phyloP scores from a whole-genome alignment of 2,113 vertebrate species.

The Theropithecus gelada region DNA sequence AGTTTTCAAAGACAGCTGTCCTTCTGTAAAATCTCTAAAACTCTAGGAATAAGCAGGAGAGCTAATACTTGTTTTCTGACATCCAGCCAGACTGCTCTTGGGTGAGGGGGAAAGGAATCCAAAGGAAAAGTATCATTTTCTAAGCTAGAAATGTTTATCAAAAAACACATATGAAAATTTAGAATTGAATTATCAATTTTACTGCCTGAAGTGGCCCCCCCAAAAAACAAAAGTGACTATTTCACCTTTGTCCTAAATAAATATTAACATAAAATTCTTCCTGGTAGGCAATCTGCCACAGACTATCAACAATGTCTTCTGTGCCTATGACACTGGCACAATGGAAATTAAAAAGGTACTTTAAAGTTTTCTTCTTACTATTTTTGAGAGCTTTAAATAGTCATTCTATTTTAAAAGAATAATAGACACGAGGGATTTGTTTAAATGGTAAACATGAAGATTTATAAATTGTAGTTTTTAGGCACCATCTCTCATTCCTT shows the following conservation, averaged over 20 bases:
- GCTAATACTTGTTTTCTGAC: background rate
- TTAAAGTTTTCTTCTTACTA: background rate
- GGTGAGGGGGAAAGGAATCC: background rate
- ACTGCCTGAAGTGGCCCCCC: background rate
- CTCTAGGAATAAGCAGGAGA: background rate
- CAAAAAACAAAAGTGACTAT: background rate
- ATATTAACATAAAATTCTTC: background rate
- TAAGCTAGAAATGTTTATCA: background rate
- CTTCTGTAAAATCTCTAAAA: background rate
- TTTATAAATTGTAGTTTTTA: background rate
- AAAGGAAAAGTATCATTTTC: background rate
- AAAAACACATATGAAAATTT: background rate
- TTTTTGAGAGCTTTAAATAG: background rate
- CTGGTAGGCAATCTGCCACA: background rate
- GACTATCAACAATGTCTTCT: background rate
- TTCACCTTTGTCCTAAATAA: constrained; percentile 26
- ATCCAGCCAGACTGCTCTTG: background rate
- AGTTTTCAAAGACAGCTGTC: background rate
- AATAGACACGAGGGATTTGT: background rate
- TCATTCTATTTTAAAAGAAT: background rate
- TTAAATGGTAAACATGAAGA: background rate
- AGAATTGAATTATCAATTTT: background rate
- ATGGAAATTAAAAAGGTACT: background rate
- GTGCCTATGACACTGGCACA: background rate
- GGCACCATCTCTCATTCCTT: background rate